Evolutionary conservation across 2,888 invertebrate species (phyloP), one percentile per base, ranked within the genome.

Genomic region (Cynaeus angustus): DNA sequence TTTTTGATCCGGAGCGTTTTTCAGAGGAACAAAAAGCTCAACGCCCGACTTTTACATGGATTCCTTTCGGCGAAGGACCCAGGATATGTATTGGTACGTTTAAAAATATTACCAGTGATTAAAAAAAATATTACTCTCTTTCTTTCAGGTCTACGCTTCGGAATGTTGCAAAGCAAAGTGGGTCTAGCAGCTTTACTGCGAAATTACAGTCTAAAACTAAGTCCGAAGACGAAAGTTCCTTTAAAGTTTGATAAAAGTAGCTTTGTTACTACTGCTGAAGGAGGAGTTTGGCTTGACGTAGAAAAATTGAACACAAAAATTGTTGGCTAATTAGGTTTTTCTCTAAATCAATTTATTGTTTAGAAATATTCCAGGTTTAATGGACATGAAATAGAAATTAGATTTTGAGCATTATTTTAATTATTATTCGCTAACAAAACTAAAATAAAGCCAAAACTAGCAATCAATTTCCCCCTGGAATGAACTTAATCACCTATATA

Each of bases 1-100:
- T 85, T 30, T 91, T 91, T 70, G 86, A 88, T 58, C 91, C 91
- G 0, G 89, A 90, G 16, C 85, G 91, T 71, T 91, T 91, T 80
- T 80, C 85, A 0, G 82, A 85, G 4, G 87, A 88, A 66, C 87
- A 87, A 26, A 89, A 88, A 71, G 84, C 86, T 0, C 85, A 84
- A 43, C 81, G 89, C 48, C 88, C 88, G 50, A 86, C 85, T 0
- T 88, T 86, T 70, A 85, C 86, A 64, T 88, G 87, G 86, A 84
- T 88, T 83, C 88, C 89, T 0, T 89, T 89, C 77, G 89, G 89
- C 1, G 89, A 88, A 78, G 89, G 89, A 0, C 88, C 88, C 5
- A 84, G 88, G 70, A 87, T 87, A 80, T 89, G 89, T 77, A 84
- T 89, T 77, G 89, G 89, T 88, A 81, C 77, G 16, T 16, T 1